These are phyloP conservation scores for Aphis craccivora DNA, from an alignment of 1,140 invertebrate species.

Conservation along the genomic window DNA sequence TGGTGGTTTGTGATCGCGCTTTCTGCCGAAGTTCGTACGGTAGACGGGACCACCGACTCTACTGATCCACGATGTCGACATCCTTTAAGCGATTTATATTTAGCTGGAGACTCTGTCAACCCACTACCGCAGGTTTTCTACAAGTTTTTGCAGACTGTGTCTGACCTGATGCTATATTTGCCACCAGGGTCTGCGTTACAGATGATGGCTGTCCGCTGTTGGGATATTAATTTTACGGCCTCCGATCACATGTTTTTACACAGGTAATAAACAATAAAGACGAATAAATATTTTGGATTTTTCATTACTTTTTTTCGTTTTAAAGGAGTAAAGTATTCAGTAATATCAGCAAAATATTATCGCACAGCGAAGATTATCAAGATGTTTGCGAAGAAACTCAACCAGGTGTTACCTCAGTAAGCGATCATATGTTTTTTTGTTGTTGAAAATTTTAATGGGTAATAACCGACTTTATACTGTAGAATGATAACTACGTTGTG, in stretches of 20 bases:
- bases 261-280: slow-evolving; percentile 65
- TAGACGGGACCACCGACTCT: slow-evolving; percentile 63
- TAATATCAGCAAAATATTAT: slow-evolving; percentile 95
- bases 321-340: slow-evolving; percentile 88
- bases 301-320: slow-evolving; percentile 48
- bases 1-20: slow-evolving; percentile 88
- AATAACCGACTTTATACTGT: slow-evolving; percentile 58
- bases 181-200: slow-evolving; percentile 86
- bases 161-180: slow-evolving; percentile 89
- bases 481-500: slow-evolving; percentile 69
- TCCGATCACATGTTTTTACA: slow-evolving; percentile 94
- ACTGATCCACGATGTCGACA: slow-evolving; percentile 71
- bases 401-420: slow-evolving; percentile 64
- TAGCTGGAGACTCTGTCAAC: slow-evolving; percentile 81
- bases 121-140: slow-evolving; percentile 86
- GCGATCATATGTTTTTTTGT: background rate
- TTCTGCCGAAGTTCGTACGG: background rate
- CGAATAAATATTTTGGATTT: slow-evolving; percentile 17
- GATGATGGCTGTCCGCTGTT: slow-evolving; percentile 92
- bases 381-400: slow-evolving; percentile 73
- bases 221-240: slow-evolving; percentile 87
- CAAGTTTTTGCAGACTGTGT: slow-evolving; percentile 86
- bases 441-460: too few species aligned
- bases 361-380: slow-evolving; percentile 77
- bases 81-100: slow-evolving; percentile 79